Base-by-base conservation (phyloP, 1,140 invertebrate genomes). In the Lasioglossum baleicum region DNA sequence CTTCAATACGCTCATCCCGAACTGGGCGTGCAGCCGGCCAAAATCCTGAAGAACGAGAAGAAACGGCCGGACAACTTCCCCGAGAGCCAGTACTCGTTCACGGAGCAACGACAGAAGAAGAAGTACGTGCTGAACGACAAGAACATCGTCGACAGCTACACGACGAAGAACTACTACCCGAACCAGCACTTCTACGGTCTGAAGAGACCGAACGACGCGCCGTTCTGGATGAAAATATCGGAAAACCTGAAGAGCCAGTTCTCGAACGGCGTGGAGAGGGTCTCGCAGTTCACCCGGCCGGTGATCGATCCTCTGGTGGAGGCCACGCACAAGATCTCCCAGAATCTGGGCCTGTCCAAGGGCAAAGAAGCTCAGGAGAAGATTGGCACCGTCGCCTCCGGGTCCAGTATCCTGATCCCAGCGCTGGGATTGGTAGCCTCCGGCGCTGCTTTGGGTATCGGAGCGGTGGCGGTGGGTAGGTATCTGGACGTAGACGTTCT, bases 1-100 rank as follows among this genome's bases (percentile, higher is more conserved):
- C 91, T 96, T 2, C 96, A 96, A 83, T 97, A 97, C 83, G 96
- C 96, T 8, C 96, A 97, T 90, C 96, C 96, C 0, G 96, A 97
- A 83, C 89, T 96, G 2, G 96, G 96, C 8, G 95, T 96, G 0
- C 96, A 97, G 84, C 95, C 95, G 0, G 96, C 95, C 0, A 96
- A 95, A 90, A 88, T 90, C 69, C 87, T 93, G 7, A 94, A 94
- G 71, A 91, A 91, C 83, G 93, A 93, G 75, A 93, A 94, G 81
- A 92, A 93, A 72, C 91, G 92, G 6, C 93, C 93, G 4, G 93
- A 94, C 63, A 92, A 90, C 74, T 93, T 91, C 66, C 90, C 90
- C 6, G 93, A 93, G 40, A 93, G 92, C 73, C 89, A 91, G 13
- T 87, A 92, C 69, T 87, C 88, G 0, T 89, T 89, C 61, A 91